Evolutionary conservation across 2,888 invertebrate species (phyloP).

Genomic region (Idaea aversata): DNA sequence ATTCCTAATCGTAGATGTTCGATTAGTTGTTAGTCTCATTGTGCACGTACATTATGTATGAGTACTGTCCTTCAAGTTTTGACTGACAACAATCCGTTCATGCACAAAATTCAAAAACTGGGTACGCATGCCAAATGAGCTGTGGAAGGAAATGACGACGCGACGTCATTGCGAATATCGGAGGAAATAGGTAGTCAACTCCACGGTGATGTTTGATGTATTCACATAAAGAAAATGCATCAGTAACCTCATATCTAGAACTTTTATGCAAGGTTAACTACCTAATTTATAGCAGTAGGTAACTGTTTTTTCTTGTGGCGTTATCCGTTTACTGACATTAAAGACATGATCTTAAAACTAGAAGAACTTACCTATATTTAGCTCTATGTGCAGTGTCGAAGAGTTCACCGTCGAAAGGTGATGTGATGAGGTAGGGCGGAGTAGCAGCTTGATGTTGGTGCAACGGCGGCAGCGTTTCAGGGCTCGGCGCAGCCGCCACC

Average conservation of each 20-base stretch:
- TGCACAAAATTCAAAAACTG: conserved; percentile 25
- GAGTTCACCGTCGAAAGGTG: conserved; percentile 86
- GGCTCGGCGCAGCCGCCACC: conserved; percentile 63
- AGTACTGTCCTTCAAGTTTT: conserved; percentile 25
- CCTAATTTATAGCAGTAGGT: background rate
- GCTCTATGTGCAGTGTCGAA: conserved; percentile 84
- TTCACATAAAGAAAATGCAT: background rate
- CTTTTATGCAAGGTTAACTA: background rate
- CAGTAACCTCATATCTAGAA: background rate
- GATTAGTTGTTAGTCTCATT: conserved; percentile 19
- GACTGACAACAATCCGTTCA: conserved; percentile 26
- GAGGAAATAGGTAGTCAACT: conserved; percentile 23
- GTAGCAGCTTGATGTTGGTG: conserved; percentile 55
- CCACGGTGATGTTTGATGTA: background rate
- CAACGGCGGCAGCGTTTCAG: conserved; percentile 61
- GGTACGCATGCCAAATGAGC: conserved; percentile 30
- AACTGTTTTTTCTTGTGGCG: background rate
- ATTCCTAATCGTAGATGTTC: conserved; percentile 8
- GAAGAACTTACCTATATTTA: conserved; percentile 62
- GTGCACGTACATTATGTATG: conserved; percentile 17
- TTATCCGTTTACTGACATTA: background rate
- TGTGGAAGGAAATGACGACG: conserved; percentile 27
- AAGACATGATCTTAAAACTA: background rate
- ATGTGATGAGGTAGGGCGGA: conserved; percentile 81
- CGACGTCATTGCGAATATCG: conserved; percentile 26